These are phyloP conservation scores for Pantherophis alleghaniensis DNA, from an alignment of 2,797 vertebrate species.

Conservation along the genomic window DNA sequence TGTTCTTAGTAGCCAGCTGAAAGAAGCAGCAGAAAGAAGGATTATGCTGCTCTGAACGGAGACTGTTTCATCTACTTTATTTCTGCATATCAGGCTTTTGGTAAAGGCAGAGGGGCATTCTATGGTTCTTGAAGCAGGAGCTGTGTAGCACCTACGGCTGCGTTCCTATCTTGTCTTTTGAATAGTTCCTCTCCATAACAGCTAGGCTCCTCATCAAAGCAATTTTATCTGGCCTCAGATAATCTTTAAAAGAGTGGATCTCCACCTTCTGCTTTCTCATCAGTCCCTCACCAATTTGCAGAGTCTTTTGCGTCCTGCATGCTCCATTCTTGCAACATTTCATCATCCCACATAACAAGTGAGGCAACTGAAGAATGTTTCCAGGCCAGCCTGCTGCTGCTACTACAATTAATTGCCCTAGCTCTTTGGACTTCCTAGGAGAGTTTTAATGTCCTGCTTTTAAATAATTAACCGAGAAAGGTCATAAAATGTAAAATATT, in stretches of 20 bases:
- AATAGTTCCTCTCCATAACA: background rate
- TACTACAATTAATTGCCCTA: constrained; percentile 62
- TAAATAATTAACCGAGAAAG: constrained; percentile 66
- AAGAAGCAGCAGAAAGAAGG: background rate
- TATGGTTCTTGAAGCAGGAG: background rate
- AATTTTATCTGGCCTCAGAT: constrained; percentile 7
- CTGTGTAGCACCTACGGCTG: background rate
- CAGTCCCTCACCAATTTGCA: constrained; percentile 1
- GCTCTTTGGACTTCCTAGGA: constrained; percentile 42
- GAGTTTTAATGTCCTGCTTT: constrained; percentile 36
- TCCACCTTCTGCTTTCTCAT: background rate
- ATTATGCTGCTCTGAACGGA: background rate
- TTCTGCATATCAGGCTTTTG: background rate
- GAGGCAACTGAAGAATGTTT: constrained; percentile 39
- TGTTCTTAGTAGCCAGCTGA: background rate
- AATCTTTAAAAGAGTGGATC: background rate
- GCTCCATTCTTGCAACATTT: background rate
- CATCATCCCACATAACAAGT: background rate
- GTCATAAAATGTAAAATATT: constrained; percentile 67
- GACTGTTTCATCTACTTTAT: background rate
- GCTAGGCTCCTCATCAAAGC: constrained; percentile 1
- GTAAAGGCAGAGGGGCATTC: background rate
- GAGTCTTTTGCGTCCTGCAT: background rate
- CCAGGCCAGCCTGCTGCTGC: constrained; percentile 45
- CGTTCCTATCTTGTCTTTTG: background rate